phyloP scores from a whole-genome alignment of 2,888 invertebrate species.

The Frankliniella intonsa region DNA sequence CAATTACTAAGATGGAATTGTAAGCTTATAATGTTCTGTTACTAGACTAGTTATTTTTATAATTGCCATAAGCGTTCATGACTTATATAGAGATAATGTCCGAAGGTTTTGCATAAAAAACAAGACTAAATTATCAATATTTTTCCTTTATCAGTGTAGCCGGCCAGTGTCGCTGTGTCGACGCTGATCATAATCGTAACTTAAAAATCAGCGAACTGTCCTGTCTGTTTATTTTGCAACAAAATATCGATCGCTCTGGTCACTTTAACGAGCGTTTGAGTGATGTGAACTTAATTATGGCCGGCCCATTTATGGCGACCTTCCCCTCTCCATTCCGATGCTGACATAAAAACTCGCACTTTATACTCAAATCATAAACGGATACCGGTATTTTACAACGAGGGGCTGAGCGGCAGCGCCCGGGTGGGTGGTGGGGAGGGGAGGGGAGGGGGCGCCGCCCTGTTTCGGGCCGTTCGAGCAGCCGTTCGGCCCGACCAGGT shows the following conservation, averaged over 20 bases:
- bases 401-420: not conserved
- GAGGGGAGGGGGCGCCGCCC: not conserved
- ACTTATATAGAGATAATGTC: no score
- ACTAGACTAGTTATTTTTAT: no score
- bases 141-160: no score
- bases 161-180: no score
- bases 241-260: not conserved
- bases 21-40: no score
- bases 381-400: slow-evolving; percentile 8
- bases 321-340: not conserved
- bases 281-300: slow-evolving; percentile 20
- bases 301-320: not conserved
- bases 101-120: no score
- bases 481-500: not conserved
- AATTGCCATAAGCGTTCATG: no score
- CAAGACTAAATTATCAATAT: no score
- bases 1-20: no score
- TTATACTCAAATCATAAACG: slow-evolving; percentile 24
- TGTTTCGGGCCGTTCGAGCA: not conserved
- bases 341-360: not conserved
- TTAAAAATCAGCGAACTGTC: no score
- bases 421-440: not conserved
- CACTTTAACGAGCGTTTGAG: not conserved
- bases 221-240: slow-evolving; percentile 6
- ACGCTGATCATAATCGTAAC: no score